Conservation (phyloP, 2,888 invertebrate genomes). For the Tineola bisselliella region DNA sequence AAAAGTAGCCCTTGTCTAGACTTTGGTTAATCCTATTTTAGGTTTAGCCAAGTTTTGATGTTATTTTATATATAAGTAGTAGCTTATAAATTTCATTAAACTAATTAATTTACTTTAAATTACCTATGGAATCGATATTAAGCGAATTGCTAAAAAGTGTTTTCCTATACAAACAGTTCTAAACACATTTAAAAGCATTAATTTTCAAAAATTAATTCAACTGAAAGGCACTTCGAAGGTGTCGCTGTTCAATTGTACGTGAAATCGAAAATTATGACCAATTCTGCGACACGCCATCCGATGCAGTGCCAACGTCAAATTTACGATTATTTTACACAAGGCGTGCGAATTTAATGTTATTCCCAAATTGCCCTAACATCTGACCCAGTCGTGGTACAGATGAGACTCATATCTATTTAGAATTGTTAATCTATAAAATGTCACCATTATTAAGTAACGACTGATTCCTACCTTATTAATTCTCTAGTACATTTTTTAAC, state of each 20-base stretch:
- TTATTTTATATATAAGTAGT: background rate
- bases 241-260: constrained; percentile 51
- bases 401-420: too few relatives aligned
- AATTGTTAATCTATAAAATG: too few relatives aligned
- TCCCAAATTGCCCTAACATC: background rate
- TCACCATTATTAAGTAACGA: too few relatives aligned
- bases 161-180: too few relatives aligned
- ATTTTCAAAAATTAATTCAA: background rate
- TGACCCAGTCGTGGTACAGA: too few relatives aligned
- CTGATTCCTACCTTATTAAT: too few relatives aligned
- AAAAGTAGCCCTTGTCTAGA: constrained; percentile 7
- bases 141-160: too few relatives aligned
- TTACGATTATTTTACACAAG: constrained; percentile 28
- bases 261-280: constrained; percentile 63
- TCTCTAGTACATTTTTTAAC: too few relatives aligned
- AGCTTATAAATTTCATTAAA: background rate
- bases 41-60: background rate
- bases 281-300: constrained; percentile 34
- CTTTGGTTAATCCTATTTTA: background rate
- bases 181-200: background rate
- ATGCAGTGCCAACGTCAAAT: constrained; percentile 37
- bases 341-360: background rate
- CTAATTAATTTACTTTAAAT: background rate
- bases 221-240: constrained; percentile 26
- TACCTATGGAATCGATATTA: too few relatives aligned